A percentile compares a stretch with the other conserved stretches of the same genome.
Evolutionary conservation across 2,797 vertebrate species (phyloP).

Genomic region (Macrochelys suwanniensis): DNA sequence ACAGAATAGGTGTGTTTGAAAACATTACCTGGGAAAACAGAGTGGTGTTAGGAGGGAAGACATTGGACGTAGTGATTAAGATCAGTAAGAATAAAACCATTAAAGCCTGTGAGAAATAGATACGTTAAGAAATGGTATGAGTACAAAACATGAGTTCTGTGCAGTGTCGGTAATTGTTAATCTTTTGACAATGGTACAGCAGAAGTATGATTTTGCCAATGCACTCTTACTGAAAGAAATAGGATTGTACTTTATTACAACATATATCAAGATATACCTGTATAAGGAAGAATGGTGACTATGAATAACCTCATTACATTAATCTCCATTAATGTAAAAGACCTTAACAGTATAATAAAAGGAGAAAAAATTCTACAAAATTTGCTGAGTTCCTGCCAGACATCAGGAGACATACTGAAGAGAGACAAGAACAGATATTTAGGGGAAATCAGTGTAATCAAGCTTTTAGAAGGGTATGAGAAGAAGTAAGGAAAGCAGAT

Average conservation of each 20-base stretch:
- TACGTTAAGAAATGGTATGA: constrained; percentile 1
- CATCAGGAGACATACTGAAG: not conserved
- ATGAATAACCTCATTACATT: constrained; percentile 59
- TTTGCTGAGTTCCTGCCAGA: not conserved
- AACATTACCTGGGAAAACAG: not conserved
- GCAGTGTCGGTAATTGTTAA: constrained; percentile 19
- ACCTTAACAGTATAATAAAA: constrained; percentile 32
- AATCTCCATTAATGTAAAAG: constrained; percentile 41
- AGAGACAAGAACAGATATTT: not conserved
- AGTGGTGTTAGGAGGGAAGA: not conserved
- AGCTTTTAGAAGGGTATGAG: not conserved
- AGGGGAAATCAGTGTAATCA: constrained; percentile 21
- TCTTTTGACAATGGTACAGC: constrained; percentile 39
- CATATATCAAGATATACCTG: constrained; percentile 52
- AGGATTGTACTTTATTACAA: constrained; percentile 39
- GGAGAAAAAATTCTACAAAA: not conserved
- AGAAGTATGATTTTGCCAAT: constrained; percentile 28
- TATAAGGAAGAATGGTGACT: constrained; percentile 15
- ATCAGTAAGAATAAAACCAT: not conserved
- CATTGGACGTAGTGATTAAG: constrained; percentile 5
- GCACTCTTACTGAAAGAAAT: constrained; percentile 26
- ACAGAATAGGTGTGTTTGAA: not conserved
- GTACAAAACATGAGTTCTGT: not conserved
- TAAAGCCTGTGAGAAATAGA: constrained; percentile 31
- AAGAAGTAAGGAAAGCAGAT: not conserved